Conservation (phyloP, 2,888 invertebrate species). For the Piscicola geometra region DNA sequence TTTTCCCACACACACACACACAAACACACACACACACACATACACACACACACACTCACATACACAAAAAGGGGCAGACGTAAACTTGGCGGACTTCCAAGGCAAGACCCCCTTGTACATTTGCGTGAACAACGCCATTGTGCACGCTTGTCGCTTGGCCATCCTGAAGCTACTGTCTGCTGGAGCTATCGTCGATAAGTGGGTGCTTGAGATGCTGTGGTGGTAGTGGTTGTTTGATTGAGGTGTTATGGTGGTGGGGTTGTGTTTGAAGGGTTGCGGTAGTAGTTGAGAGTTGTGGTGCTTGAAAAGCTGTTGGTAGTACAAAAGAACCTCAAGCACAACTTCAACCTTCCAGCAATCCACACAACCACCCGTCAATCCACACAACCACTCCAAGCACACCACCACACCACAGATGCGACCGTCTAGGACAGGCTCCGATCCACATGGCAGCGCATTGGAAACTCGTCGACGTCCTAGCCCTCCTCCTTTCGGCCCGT, state of each 20-base stretch:
- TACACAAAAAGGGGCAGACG: conserved; percentile 52
- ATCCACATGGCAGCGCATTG: conserved; percentile 55
- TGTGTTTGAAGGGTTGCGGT: no score
- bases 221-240: not conserved
- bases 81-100: conserved; percentile 53
- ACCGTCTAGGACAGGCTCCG: conserved; percentile 52
- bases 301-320: no score
- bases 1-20: not conserved
- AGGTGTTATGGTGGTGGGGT: no score
- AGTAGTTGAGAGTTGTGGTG: no score
- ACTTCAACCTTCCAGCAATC: no score
- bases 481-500: conserved; percentile 49
- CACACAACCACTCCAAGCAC: no score
- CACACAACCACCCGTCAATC: not conserved
- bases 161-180: conserved; percentile 51
- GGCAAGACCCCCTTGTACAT: conserved; percentile 56
- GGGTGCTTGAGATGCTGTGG: conserved; percentile 39
- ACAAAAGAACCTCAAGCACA: no score
- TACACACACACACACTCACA: not conserved
- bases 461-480: conserved; percentile 53
- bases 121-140: conserved; percentile 56
- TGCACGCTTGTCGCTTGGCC: conserved; percentile 51
- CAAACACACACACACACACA: not conserved
- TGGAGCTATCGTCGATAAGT: conserved; percentile 53
- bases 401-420: conserved; percentile 49